A percentile compares a stretch with the other conserved stretches of the same genome.
Evolutionary conservation across 2,888 invertebrate genomes (phyloP).

Genomic region (Eubasilissa splendida): DNA sequence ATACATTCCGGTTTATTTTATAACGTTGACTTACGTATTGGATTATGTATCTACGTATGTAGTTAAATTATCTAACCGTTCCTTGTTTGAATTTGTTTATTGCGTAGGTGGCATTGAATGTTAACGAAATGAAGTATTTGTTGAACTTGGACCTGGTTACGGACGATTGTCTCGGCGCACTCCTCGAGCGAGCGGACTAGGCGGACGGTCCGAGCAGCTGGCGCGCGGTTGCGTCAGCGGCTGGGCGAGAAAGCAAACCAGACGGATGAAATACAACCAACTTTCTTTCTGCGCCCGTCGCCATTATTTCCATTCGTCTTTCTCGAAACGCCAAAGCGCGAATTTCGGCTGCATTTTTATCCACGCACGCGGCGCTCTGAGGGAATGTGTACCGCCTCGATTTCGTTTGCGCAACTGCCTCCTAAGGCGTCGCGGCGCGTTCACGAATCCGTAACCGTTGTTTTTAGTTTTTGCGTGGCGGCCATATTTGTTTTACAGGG

Average conservation of each 20-base stretch:
- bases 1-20: too few relatives aligned
- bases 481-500: too few relatives aligned
- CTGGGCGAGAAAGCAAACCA: conserved; percentile 20
- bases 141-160: too few relatives aligned
- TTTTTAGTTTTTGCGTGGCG: too few relatives aligned
- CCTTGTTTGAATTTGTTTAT: too few relatives aligned
- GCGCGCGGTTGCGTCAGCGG: conserved; percentile 13
- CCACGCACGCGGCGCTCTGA: background rate
- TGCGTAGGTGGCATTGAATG: too few relatives aligned
- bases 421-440: background rate
- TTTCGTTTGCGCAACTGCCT: background rate
- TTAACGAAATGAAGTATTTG: background rate
- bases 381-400: background rate
- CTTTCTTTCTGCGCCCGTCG: conserved; percentile 30
- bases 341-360: conserved; percentile 18
- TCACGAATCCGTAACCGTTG: background rate
- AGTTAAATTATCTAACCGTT: too few relatives aligned
- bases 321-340: background rate
- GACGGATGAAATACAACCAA: conserved; percentile 22
- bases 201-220: background rate
- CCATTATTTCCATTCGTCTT: conserved; percentile 3
- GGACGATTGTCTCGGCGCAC: background rate
- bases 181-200: background rate
- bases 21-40: too few relatives aligned
- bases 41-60: too few relatives aligned